These are phyloP conservation scores for Dasypolia templi DNA, from an alignment of 2,888 invertebrate species.

Conservation along the genomic window DNA sequence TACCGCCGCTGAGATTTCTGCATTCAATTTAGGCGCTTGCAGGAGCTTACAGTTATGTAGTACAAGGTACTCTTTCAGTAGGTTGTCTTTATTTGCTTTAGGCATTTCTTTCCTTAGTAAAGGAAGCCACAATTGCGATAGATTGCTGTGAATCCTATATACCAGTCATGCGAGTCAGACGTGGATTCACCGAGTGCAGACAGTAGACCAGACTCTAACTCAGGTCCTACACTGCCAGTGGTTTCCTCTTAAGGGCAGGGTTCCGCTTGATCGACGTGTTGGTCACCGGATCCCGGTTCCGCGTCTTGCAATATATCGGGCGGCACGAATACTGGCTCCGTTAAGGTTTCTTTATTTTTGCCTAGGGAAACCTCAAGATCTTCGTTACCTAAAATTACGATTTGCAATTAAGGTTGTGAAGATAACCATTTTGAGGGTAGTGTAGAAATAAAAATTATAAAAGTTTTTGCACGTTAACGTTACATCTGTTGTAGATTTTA, in stretches of 20 bases:
- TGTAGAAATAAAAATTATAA: background rate
- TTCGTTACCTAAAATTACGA: background rate
- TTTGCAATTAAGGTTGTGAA: conserved; percentile 1
- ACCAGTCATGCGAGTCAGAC: background rate
- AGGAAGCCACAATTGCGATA: background rate
- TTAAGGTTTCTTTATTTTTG: background rate
- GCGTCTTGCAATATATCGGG: too few relatives aligned
- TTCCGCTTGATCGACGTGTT: background rate
- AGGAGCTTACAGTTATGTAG: background rate
- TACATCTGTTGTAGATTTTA: background rate
- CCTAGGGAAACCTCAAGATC: background rate
- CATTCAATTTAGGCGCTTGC: background rate
- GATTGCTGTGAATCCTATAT: background rate
- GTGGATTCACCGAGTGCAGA: background rate
- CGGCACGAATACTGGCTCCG: too few relatives aligned
- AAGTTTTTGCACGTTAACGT: background rate
- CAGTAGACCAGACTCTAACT: background rate
- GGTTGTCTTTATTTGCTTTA: conserved; percentile 1
- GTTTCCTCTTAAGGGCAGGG: background rate
- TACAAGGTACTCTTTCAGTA: background rate
- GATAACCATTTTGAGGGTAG: background rate
- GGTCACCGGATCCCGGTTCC: background rate
- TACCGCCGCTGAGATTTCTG: conserved; percentile 2
- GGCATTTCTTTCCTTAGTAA: conserved; percentile 1
- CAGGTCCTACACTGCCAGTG: background rate